phyloP scores from a whole-genome alignment of 2,888 invertebrate genomes.

The Globia sparganii region DNA sequence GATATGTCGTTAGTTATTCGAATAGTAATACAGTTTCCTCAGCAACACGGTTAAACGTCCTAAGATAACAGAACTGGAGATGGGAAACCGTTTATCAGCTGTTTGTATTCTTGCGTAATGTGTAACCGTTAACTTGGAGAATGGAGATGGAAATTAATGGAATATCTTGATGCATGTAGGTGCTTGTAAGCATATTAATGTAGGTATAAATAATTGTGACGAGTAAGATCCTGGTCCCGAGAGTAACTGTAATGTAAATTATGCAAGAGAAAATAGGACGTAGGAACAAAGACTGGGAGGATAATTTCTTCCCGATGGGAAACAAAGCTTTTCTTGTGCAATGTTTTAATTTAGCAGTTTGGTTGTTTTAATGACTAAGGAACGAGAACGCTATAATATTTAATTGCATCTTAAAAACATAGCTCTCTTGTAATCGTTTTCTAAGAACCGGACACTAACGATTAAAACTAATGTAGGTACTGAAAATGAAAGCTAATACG shows the following conservation, averaged over 20 bases:
- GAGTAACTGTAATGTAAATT: conserved; percentile 49
- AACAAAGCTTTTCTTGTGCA: conserved; percentile 13
- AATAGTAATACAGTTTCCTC: conserved; percentile 27
- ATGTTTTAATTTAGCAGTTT: conserved; percentile 21
- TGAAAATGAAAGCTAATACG: conserved; percentile 16
- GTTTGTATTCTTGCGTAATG: conserved; percentile 58
- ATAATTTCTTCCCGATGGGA: not conserved
- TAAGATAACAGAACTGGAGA: conserved; percentile 48
- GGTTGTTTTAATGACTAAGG: conserved; percentile 17
- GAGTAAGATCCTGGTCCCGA: conserved; percentile 49
- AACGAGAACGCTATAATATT: conserved; percentile 48
- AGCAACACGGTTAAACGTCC: conserved; percentile 35
- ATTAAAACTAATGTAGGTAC: conserved; percentile 21
- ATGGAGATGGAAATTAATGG: conserved; percentile 60
- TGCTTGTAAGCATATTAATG: conserved; percentile 56
- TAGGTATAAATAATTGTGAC: conserved; percentile 59
- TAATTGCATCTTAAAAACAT: conserved; percentile 47
- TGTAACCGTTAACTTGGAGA: conserved; percentile 54
- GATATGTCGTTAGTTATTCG: conserved; percentile 3
- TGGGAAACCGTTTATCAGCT: conserved; percentile 55
- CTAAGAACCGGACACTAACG: conserved; percentile 35
- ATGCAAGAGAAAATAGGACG: conserved; percentile 40
- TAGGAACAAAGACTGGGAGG: conserved; percentile 4
- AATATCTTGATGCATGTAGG: conserved; percentile 54
- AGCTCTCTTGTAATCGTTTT: conserved; percentile 48